phyloP scores from a whole-genome alignment of 2,888 invertebrate genomes.

The Agrypnus murinus region DNA sequence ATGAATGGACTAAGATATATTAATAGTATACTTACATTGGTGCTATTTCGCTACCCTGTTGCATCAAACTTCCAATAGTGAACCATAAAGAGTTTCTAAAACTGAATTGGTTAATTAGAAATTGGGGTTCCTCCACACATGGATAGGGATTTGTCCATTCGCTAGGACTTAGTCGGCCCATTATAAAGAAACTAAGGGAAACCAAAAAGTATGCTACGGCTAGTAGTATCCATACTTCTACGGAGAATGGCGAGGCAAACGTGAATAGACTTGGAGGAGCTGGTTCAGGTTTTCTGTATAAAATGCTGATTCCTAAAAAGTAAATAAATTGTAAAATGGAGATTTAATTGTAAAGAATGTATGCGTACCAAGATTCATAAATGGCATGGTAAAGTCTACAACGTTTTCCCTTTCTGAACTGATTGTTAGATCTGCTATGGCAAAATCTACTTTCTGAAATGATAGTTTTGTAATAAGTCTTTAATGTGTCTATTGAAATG shows the following conservation, averaged over 20 bases:
- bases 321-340: no score
- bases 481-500: no score
- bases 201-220: conserved; percentile 78
- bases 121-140: conserved; percentile 77
- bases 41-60: conserved; percentile 79
- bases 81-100: conserved; percentile 81
- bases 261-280: conserved; percentile 81
- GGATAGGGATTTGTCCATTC: conserved; percentile 81
- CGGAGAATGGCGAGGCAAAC: conserved; percentile 85
- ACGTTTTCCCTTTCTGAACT: conserved; percentile 90
- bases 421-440: conserved; percentile 93
- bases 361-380: conserved; percentile 86
- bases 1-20: background rate
- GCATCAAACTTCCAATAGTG: conserved; percentile 77
- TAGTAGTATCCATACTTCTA: conserved; percentile 83
- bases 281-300: conserved; percentile 79
- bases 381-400: conserved; percentile 96
- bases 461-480: no score
- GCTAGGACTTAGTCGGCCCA: conserved; percentile 77
- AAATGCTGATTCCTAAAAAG: conserved; percentile 76
- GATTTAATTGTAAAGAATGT: background rate
- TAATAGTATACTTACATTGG: conserved; percentile 82
- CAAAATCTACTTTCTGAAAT: conserved; percentile 90
- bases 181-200: conserved; percentile 77
- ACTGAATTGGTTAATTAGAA: conserved; percentile 77